Evolutionary conservation across 1,140 invertebrate genomes (phyloP).

Genomic region (Cyclargus thomasi): DNA sequence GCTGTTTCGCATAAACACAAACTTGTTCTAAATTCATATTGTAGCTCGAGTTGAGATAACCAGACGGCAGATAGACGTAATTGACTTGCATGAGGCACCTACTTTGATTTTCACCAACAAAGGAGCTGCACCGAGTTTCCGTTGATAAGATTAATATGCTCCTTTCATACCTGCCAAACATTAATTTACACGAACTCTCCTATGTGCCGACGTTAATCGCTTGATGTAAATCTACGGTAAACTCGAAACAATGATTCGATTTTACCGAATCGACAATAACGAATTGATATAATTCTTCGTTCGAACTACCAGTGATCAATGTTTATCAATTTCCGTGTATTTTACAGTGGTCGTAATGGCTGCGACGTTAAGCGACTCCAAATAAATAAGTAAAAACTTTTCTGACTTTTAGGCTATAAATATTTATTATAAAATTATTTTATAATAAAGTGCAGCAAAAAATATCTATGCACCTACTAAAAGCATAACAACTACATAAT

Average conservation of each 20-base stretch:
- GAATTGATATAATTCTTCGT: neutral
- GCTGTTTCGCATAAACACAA: conserved; percentile 46
- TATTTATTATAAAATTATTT: too few species aligned
- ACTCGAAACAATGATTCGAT: conserved; percentile 3
- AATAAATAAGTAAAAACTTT: too few species aligned
- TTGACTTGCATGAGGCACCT: conserved; percentile 63
- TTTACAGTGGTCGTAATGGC: too few species aligned
- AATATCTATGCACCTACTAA: too few species aligned
- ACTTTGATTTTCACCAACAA: conserved; percentile 53
- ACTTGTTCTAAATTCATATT: conserved; percentile 54
- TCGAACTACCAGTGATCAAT: neutral
- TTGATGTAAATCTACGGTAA: neutral
- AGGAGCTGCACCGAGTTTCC: neutral
- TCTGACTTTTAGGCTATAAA: too few species aligned
- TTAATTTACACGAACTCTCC: neutral
- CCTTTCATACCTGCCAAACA: neutral
- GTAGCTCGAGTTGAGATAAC: conserved; percentile 57
- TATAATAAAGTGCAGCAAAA: too few species aligned
- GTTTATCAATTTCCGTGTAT: too few species aligned
- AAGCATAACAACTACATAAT: too few species aligned
- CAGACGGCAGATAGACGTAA: conserved; percentile 62
- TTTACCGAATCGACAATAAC: neutral
- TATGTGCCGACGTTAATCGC: neutral
- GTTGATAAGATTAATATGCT: neutral
- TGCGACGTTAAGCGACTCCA: too few species aligned